These are phyloP conservation scores for Sphaerophoria rueppellii DNA, from an alignment of 2,888 invertebrate species.

Conservation along the genomic window DNA sequence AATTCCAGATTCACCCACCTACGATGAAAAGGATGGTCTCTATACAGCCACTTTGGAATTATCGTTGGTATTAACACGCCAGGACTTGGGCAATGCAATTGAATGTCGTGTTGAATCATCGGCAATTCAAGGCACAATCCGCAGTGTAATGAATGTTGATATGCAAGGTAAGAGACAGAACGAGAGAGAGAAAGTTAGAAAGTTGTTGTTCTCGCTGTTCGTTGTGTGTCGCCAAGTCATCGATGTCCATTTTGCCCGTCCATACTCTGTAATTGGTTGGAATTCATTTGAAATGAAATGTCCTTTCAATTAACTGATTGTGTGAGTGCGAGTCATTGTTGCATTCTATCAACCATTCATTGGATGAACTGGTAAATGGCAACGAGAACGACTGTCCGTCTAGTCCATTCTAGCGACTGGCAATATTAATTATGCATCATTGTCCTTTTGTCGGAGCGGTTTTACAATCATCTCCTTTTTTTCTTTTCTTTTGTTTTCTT, in stretches of 20 bases:
- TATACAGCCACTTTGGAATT: slow-evolving; percentile 86
- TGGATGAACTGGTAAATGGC: slow-evolving; percentile 27
- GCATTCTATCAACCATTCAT: slow-evolving; percentile 38
- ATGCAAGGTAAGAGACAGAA: slow-evolving; percentile 85
- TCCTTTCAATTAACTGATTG: slow-evolving; percentile 27
- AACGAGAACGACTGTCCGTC: not conserved
- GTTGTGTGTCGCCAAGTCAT: not conserved
- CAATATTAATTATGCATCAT: slow-evolving; percentile 63
- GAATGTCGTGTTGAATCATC: slow-evolving; percentile 88
- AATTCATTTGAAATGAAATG: slow-evolving; percentile 23
- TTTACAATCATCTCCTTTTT: slow-evolving; percentile 32
- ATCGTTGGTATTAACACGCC: slow-evolving; percentile 85
- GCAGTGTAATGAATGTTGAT: slow-evolving; percentile 83
- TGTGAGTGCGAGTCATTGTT: slow-evolving; percentile 22
- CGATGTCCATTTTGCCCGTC: slow-evolving; percentile 5
- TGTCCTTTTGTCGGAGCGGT: slow-evolving; percentile 50
- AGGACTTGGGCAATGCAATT: slow-evolving; percentile 87
- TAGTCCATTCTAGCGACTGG: slow-evolving; percentile 15
- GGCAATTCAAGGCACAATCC: slow-evolving; percentile 83
- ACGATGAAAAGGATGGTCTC: slow-evolving; percentile 84
- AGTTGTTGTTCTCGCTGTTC: not conserved
- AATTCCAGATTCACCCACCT: slow-evolving; percentile 84
- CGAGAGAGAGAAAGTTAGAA: not conserved
- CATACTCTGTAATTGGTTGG: slow-evolving; percentile 47
- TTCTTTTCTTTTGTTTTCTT: slow-evolving; percentile 35